Percentiles rank a stretch among this genome's conserved stretches.
These are phyloP conservation scores for Pelochelys cantorii DNA, from an alignment of 2,797 vertebrate species.

Conservation along the genomic window DNA sequence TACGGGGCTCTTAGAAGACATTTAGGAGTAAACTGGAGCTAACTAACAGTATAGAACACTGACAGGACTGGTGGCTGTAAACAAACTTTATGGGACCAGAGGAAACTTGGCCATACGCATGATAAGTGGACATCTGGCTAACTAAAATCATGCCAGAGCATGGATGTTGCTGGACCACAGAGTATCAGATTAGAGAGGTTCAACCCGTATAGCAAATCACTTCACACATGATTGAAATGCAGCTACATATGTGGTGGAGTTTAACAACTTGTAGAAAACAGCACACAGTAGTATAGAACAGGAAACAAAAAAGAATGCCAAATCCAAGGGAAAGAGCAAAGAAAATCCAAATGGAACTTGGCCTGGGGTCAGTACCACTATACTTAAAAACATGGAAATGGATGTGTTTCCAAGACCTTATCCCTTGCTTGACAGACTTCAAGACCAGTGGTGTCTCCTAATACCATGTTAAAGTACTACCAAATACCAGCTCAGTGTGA, in stretches of 20 bases:
- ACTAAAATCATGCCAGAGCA: no score
- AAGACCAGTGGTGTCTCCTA: not conserved
- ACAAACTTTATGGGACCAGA: no score
- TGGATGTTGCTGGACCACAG: no score
- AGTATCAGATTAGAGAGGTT: no score
- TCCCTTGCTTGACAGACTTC: not conserved
- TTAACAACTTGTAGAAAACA: constrained; percentile 22
- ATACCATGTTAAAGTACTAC: not conserved
- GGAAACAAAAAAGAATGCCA: not conserved
- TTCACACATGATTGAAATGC: not conserved
- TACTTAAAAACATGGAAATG: not conserved
- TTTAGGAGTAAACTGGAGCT: no score
- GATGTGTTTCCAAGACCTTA: not conserved
- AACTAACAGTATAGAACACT: no score
- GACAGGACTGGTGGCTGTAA: no score
- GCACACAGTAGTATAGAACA: not conserved
- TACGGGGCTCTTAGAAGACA: no score
- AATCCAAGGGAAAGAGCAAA: not conserved
- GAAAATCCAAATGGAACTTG: constrained; percentile 34
- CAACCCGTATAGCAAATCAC: no score
- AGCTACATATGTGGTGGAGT: not conserved
- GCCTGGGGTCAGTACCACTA: not conserved
- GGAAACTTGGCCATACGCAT: no score
- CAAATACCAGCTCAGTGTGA: not conserved
- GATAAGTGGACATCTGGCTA: no score